A percentile compares a stretch with the other conserved stretches of the same genome.
phyloP scores from a whole-genome alignment of 2,113 vertebrate genomes.

The Leiothrix lutea region DNA sequence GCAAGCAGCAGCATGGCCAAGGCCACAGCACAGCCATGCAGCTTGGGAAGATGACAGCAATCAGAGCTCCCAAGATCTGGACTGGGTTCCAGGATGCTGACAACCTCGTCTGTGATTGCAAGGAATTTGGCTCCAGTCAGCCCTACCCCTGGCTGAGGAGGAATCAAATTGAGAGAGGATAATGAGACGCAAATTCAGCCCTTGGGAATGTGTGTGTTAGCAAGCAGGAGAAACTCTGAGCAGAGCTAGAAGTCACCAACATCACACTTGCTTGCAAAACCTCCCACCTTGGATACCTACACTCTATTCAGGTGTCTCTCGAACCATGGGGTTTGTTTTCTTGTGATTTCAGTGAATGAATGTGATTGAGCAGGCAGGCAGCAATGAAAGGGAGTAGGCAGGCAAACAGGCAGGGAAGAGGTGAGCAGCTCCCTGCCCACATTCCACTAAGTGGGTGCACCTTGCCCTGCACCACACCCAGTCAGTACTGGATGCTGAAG shows the following conservation, averaged over 20 bases:
- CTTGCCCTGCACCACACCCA: neutral
- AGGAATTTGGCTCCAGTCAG: conserved; percentile 39
- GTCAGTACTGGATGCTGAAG: neutral
- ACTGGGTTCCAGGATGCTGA: conserved; percentile 46
- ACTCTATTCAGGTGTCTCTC: neutral
- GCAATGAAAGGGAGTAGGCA: neutral
- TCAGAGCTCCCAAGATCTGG: neutral
- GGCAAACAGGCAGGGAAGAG: neutral
- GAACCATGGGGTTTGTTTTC: neutral
- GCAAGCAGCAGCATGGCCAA: neutral
- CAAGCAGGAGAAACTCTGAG: neutral
- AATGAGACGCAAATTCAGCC: neutral
- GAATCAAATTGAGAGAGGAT: neutral
- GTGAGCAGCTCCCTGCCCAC: neutral
- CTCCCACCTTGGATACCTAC: neutral
- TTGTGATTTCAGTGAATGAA: neutral
- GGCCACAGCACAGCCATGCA: neutral
- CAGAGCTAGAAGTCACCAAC: neutral
- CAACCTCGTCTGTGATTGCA: conserved; percentile 24
- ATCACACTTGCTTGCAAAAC: neutral
- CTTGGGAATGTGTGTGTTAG: neutral
- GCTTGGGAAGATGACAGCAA: neutral
- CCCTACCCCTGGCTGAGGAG: neutral
- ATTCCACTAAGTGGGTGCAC: neutral
- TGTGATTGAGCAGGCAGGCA: neutral